Percentiles rank a stretch among this genome's conserved stretches.
Evolutionary conservation across 1,140 invertebrate genomes (phyloP).

Genomic region (Brachionus koreanus): DNA sequence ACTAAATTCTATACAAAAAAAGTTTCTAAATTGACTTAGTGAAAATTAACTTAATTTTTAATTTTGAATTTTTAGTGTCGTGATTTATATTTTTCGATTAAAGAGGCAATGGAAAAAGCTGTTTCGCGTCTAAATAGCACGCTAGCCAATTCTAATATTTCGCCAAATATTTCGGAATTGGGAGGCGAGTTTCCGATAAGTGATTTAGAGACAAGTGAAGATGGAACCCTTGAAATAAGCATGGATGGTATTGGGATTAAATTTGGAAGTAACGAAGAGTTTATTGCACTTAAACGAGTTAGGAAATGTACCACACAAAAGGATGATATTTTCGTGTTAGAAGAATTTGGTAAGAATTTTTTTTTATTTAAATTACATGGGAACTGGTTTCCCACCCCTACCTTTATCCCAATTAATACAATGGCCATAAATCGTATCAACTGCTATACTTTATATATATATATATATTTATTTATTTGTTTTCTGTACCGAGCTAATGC

Average conservation of each 20-base stretch:
- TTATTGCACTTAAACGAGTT: slow-evolving; percentile 97
- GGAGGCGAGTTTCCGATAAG: slow-evolving; percentile 98
- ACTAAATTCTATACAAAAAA: slow-evolving; percentile 99
- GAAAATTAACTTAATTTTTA: too few relatives aligned
- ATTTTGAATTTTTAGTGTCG: slow-evolving; percentile 70
- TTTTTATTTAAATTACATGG: too few relatives aligned
- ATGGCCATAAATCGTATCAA: too few relatives aligned
- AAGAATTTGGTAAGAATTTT: slow-evolving; percentile 72
- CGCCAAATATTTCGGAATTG: slow-evolving; percentile 65
- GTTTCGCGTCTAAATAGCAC: slow-evolving; percentile 74
- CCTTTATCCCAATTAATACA: too few relatives aligned
- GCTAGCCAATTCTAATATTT: slow-evolving; percentile 43
- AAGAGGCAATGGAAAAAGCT: slow-evolving; percentile 95
- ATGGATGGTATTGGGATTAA: slow-evolving; percentile 96
- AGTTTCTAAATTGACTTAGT: too few relatives aligned
- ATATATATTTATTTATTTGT: too few relatives aligned
- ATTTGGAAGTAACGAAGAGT: slow-evolving; percentile 68
- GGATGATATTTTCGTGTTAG: slow-evolving; percentile 95
- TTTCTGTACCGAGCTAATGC: too few relatives aligned
- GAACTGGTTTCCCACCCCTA: too few relatives aligned
- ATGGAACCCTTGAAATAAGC: slow-evolving; percentile 94
- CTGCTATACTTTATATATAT: too few relatives aligned
- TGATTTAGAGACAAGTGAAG: slow-evolving; percentile 90
- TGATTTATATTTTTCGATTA: slow-evolving; percentile 95
- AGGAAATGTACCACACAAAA: slow-evolving; percentile 98